These are phyloP conservation scores for Diglossa cyanea DNA, from an alignment of 2,797 vertebrate species.

Conservation along the genomic window DNA sequence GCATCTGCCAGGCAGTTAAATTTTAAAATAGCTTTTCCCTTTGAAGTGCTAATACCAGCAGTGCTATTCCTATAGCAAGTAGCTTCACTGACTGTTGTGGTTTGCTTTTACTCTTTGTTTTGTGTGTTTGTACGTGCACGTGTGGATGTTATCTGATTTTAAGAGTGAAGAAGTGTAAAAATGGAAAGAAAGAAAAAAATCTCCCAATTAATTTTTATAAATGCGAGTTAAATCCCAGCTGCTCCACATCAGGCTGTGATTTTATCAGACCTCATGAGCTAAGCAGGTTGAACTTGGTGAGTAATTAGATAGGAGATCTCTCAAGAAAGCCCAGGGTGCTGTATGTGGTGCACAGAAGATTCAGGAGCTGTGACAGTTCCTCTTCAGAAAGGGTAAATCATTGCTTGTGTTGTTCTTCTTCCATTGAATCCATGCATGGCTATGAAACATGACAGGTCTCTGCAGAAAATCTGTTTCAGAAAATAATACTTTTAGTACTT, in stretches of 20 bases:
- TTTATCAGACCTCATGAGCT: slow-evolving; percentile 27
- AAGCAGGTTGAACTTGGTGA: not conserved
- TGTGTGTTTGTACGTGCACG: not conserved
- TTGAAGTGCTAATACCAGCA: slow-evolving; percentile 70
- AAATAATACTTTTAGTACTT: not conserved
- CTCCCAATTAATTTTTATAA: slow-evolving; percentile 41
- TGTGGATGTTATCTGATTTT: not conserved
- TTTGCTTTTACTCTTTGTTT: slow-evolving; percentile 41
- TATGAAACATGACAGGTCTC: not conserved
- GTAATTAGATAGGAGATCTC: slow-evolving; percentile 34
- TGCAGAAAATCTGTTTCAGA: not conserved
- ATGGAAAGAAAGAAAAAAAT: not conserved
- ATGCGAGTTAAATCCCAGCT: slow-evolving; percentile 51
- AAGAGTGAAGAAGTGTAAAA: not conserved
- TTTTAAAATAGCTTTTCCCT: slow-evolving; percentile 67
- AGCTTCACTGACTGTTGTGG: slow-evolving; percentile 19
- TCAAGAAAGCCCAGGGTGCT: not conserved
- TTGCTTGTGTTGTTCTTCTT: not conserved
- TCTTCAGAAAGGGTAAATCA: not conserved
- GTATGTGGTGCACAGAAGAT: not conserved
- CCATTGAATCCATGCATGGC: not conserved
- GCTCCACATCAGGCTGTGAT: slow-evolving; percentile 16
- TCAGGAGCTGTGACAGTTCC: not conserved
- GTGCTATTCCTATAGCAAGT: slow-evolving; percentile 39
- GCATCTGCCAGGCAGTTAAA: slow-evolving; percentile 61